Percentiles rank a stretch among this genome's conserved stretches.
These are phyloP conservation scores for Dermolepida albohirtum DNA, from an alignment of 2,888 invertebrate genomes.

Conservation along the genomic window DNA sequence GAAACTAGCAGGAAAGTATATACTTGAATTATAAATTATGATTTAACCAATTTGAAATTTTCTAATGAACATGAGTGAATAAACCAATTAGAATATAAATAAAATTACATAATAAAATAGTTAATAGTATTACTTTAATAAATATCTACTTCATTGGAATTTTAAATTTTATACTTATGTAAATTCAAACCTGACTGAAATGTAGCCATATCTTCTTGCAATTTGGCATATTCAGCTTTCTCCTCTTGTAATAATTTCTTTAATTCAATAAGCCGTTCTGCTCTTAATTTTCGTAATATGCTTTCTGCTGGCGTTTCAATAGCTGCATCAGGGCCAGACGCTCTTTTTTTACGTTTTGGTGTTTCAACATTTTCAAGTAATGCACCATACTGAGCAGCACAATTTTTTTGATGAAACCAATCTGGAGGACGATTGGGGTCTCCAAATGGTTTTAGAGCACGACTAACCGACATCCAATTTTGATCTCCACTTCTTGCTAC, in stretches of 20 bases:
- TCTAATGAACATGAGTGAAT: no score
- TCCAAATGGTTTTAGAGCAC: conserved; percentile 81
- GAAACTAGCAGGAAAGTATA: no score
- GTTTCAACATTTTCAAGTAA: conserved; percentile 85
- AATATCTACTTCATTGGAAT: neutral
- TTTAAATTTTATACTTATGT: neutral
- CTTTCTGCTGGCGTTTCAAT: conserved; percentile 81
- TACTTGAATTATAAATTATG: no score
- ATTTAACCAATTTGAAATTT: no score
- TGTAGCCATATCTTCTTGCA: conserved; percentile 74
- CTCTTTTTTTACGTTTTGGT: conserved; percentile 86
- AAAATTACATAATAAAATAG: neutral
- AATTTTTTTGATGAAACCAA: conserved; percentile 92
- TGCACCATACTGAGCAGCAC: conserved; percentile 89
- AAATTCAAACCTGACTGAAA: conserved; percentile 66
- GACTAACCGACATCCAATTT: conserved; percentile 91
- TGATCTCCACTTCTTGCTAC: conserved; percentile 88
- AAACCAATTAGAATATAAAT: no score
- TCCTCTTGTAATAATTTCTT: conserved; percentile 78
- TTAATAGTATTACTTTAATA: conserved; percentile 1
- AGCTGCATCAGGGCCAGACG: conserved; percentile 67
- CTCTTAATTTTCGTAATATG: conserved; percentile 80
- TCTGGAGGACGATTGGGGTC: conserved; percentile 82
- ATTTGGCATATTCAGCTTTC: conserved; percentile 78
- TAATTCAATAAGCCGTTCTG: conserved; percentile 83